These are phyloP conservation scores for Acanthornis magna DNA, from an alignment of 2,797 vertebrate genomes.

Conservation along the genomic window DNA sequence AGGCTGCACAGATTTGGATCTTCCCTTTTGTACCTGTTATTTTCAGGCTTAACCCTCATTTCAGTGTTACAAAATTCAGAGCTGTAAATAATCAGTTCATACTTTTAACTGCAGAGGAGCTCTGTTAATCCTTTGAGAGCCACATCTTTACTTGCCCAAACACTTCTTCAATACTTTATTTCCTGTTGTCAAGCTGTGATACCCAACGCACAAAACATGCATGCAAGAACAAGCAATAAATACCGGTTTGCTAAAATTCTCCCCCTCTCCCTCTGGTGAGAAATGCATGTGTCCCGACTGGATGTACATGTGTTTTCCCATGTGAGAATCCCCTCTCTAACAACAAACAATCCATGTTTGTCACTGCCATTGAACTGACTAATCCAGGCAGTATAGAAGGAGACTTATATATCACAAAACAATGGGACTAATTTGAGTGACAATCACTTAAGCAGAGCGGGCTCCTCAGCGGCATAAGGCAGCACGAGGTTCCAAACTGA, in stretches of 20 bases:
- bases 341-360: constrained; percentile 40
- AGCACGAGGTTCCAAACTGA: background rate
- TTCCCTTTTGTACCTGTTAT: constrained; percentile 46
- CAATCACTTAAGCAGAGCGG: background rate
- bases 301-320: constrained; percentile 6
- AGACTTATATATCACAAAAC: constrained; percentile 18
- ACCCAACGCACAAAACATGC: background rate
- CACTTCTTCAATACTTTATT: constrained; percentile 36
- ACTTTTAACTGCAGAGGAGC: background rate
- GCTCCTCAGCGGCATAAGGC: background rate
- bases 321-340: background rate
- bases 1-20: constrained; percentile 10
- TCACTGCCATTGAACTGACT: constrained; percentile 42
- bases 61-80: constrained; percentile 6
- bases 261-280: background rate
- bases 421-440: constrained; percentile 42
- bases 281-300: background rate
- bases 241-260: constrained; percentile 14
- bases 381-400: constrained; percentile 36
- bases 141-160: background rate
- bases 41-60: constrained; percentile 42
- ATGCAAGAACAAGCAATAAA: constrained; percentile 51
- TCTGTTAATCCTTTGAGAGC: constrained; percentile 26
- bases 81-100: constrained; percentile 37
- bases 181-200: constrained; percentile 24